Percentiles rank a stretch among this genome's conserved stretches.
Conservation (phyloP, 2,888 invertebrate genomes). For the Allygus modestus region DNA sequence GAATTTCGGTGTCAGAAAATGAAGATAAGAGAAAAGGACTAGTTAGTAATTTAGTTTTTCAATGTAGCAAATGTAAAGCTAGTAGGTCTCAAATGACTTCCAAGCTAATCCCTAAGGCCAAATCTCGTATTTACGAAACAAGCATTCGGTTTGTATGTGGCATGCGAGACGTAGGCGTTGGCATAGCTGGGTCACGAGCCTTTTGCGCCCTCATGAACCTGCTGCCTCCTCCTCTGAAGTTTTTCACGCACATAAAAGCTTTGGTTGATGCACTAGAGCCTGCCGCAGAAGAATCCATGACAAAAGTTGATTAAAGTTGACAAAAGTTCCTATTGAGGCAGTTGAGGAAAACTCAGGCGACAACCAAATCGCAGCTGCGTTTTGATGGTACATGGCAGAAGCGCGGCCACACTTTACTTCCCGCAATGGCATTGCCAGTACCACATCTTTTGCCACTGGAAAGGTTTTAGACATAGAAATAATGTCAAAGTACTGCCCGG, state of each 20-base stretch:
- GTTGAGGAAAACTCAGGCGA: neutral
- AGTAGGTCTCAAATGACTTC: neutral
- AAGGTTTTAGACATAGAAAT: neutral
- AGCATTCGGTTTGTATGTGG: conserved; percentile 8
- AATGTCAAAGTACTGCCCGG: neutral
- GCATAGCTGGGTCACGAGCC: conserved; percentile 23
- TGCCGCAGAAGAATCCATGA: neutral
- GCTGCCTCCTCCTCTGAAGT: conserved; percentile 62
- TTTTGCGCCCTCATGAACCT: conserved; percentile 68
- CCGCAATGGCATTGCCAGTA: neutral
- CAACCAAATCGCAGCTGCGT: neutral
- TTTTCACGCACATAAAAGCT: conserved; percentile 4
- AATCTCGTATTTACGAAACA: neutral
- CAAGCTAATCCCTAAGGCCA: neutral
- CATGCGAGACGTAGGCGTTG: conserved; percentile 13
- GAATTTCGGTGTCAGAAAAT: neutral
- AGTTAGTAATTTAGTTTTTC: neutral
- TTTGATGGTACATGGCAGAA: neutral
- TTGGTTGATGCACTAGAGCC: neutral
- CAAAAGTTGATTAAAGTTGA: too few relatives aligned
- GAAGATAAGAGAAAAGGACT: neutral
- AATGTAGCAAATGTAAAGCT: neutral
- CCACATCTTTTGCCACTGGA: neutral
- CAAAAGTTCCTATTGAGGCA: neutral
- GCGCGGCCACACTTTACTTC: neutral